These are phyloP conservation scores for Mystacornis crossleyi DNA, from an alignment of 2,113 vertebrate genomes.

Conservation along the genomic window DNA sequence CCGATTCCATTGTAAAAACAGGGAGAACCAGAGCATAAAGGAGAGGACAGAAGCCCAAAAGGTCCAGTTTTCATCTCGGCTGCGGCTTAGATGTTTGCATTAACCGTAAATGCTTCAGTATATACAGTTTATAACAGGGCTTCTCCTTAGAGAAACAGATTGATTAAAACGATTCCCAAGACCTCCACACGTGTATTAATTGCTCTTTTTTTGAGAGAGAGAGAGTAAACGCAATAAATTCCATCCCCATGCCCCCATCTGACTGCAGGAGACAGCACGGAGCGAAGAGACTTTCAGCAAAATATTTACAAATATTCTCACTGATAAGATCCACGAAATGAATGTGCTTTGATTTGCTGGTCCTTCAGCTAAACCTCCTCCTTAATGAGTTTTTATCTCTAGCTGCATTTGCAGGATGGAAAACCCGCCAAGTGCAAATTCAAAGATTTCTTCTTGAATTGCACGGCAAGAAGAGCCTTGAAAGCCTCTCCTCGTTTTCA, in stretches of 20 bases:
- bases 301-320: neutral
- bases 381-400: neutral
- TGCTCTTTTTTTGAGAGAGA: neutral
- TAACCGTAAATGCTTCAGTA: neutral
- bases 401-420: neutral
- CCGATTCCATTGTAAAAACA: accelerated
- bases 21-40: neutral
- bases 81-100: neutral
- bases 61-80: neutral
- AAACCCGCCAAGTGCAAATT: neutral
- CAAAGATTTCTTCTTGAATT: neutral
- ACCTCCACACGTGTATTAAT: neutral
- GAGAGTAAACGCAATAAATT: neutral
- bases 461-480: accelerated
- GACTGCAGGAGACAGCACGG: neutral
- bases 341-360: neutral
- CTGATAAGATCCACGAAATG: neutral
- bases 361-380: neutral
- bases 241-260: neutral
- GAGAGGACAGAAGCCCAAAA: neutral
- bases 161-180: neutral
- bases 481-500: neutral
- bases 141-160: neutral
- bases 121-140: neutral
- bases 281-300: neutral